Evolutionary conservation across 2,888 invertebrate genomes (phyloP).

Genomic region (Amblyjoppa fuscipennis): DNA sequence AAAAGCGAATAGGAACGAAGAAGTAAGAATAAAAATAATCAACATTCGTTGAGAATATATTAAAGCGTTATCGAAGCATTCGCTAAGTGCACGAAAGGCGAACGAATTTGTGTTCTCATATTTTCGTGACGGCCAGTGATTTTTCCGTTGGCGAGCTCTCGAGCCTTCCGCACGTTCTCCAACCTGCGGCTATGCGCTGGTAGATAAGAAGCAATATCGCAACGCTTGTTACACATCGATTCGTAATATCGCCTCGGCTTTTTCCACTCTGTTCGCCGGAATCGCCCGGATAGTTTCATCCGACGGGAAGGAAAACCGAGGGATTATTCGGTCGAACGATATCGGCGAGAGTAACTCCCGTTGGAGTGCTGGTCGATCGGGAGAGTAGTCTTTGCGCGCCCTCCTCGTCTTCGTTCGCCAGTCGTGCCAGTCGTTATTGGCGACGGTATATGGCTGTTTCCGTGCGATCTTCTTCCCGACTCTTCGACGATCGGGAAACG

Average conservation of each 20-base stretch:
- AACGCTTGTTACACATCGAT: conserved; percentile 63
- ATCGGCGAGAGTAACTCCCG: conserved; percentile 66
- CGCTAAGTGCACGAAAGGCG: neutral
- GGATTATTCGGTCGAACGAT: conserved; percentile 76
- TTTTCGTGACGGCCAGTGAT: conserved; percentile 12
- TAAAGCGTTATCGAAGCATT: neutral
- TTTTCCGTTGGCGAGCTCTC: conserved; percentile 26
- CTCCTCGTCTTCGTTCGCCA: conserved; percentile 4
- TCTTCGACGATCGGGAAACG: conserved; percentile 20
- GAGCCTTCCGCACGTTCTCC: neutral
- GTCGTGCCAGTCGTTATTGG: conserved; percentile 24
- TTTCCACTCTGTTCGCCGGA: conserved; percentile 14
- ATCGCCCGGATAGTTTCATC: conserved; percentile 45
- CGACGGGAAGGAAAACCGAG: conserved; percentile 51
- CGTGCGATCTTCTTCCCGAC: conserved; percentile 10
- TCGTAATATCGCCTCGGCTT: conserved; percentile 50
- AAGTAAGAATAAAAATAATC: neutral
- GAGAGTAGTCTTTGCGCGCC: conserved; percentile 29
- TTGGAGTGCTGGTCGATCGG: conserved; percentile 53
- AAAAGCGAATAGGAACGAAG: neutral
- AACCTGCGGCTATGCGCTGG: conserved; percentile 2
- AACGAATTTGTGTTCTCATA: conserved; percentile 26
- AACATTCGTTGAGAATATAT: neutral
- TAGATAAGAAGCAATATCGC: conserved; percentile 62
- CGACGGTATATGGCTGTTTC: conserved; percentile 3